Evolutionary conservation across 2,113 vertebrate genomes (phyloP).

Genomic region (Melanocharis versteri): DNA sequence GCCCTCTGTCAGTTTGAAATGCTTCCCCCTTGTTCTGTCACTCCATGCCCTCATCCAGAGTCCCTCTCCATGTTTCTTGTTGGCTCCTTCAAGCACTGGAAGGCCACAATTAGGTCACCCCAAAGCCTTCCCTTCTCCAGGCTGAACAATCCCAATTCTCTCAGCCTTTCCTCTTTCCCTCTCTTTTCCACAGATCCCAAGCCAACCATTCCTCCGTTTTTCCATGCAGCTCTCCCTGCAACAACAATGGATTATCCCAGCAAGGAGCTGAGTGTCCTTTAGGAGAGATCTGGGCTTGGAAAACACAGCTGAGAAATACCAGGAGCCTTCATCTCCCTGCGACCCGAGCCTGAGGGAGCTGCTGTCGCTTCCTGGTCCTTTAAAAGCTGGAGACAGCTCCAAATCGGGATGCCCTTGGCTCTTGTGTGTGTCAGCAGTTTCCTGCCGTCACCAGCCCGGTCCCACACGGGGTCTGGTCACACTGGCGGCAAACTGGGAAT

Average conservation of each 20-base stretch:
- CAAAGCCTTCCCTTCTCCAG: neutral
- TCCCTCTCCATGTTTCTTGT: neutral
- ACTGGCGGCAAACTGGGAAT: constrained; percentile 1
- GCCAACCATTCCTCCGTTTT: neutral
- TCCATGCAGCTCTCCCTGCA: neutral
- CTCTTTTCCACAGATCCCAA: neutral
- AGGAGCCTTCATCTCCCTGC: neutral
- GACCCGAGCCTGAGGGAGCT: neutral
- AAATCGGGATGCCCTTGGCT: constrained; percentile 42
- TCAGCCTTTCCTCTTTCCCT: neutral
- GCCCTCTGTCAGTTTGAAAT: neutral
- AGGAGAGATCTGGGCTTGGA: neutral
- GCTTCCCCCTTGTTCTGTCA: rapidly evolving
- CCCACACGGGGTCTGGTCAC: neutral
- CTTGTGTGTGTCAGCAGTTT: constrained; percentile 36
- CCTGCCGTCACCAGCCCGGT: neutral
- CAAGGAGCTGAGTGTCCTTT: neutral
- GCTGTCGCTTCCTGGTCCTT: neutral
- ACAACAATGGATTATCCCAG: neutral
- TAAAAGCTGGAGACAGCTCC: constrained; percentile 52
- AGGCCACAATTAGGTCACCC: too few relatives aligned
- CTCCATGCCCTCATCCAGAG: neutral
- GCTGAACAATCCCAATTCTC: neutral
- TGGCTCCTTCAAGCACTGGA: neutral
- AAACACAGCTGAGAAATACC: neutral